Conservation (phyloP, 2,113 vertebrate genomes). For the Nerophis lumbriciformis region DNA sequence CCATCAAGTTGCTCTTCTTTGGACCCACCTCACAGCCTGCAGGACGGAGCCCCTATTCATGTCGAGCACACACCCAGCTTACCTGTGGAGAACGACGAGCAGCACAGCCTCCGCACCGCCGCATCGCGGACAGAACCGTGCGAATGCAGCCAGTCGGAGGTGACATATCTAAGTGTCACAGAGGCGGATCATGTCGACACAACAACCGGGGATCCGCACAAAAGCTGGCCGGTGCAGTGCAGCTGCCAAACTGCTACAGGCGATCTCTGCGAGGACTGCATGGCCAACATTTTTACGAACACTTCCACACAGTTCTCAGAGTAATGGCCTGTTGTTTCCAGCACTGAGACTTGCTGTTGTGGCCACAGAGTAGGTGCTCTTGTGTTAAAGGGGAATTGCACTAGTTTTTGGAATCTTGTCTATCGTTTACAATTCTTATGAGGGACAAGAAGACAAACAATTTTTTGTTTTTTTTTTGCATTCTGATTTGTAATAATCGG, state of each 20-base stretch:
- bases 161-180: slow-evolving; percentile 46
- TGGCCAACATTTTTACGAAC: slow-evolving; percentile 38
- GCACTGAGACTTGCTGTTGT: background rate
- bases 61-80: slow-evolving; percentile 22
- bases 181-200: background rate
- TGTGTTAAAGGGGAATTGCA: too few species aligned
- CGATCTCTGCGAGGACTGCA: slow-evolving; percentile 45
- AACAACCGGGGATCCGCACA: slow-evolving; percentile 27
- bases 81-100: slow-evolving; percentile 67
- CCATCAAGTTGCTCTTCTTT: slow-evolving; percentile 37
- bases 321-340: slow-evolving; percentile 7
- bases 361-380: too few species aligned
- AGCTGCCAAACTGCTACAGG: slow-evolving; percentile 29
- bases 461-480: too few species aligned
- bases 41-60: slow-evolving; percentile 15
- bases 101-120: slow-evolving; percentile 3
- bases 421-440: too few species aligned
- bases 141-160: slow-evolving; percentile 68
- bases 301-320: slow-evolving; percentile 4
- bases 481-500: too few species aligned
- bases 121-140: slow-evolving; percentile 24
- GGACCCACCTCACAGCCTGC: slow-evolving; percentile 59
- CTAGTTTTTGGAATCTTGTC: too few species aligned
- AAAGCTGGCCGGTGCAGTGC: slow-evolving; percentile 53
- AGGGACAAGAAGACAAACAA: too few species aligned